Evolutionary conservation across 2,797 vertebrate genomes (phyloP), one percentile per base, ranked within the genome.

Genomic region (Channallabes apus): DNA sequence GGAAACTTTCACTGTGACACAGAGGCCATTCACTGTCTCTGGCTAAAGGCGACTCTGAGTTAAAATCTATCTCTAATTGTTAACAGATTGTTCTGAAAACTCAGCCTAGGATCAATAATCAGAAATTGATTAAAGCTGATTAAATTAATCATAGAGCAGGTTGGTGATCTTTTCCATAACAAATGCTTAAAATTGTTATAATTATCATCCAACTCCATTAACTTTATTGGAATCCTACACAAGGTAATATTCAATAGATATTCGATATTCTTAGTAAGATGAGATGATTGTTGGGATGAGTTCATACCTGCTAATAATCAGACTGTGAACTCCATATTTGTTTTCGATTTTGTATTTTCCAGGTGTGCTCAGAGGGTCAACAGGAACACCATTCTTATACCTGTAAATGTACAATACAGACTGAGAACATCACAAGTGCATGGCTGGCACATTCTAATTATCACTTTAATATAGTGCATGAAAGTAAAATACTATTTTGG

Each of bases 291-390:
- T 29, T 56, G 72, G n/a, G 41, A 73, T 73, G 27, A 27, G 24
- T 73, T 32, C 89, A 38, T 95, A 98, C 97, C 97, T 98, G 96
- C 95, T 95, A 89, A 98, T 97, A 89, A 97, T 95, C 94, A 98
- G 89, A 89, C 96, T 91, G 86, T 98, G 97, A 79, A 99, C 98
- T 84, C 98, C 98, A 32, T 98, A 99, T 92, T 95, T 98, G 94
- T 91, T 97, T 87, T 99, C 97, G 32, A 99, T 95, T 89, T 94
- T 96, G 93, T 98, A 99, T 92, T 97, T 99, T 85, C 95, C 95
- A 8, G 97, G 97, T 58, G 95, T 93, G 38, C 91, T 96, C 85
- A 96, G 95, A 46, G 96, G 96, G 85, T 95, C 94, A 88, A 99
- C 93, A 9, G 96, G 85, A 78, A 91, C 94, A 32, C 97, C 95